Evolutionary conservation across 2,797 vertebrate species (phyloP), one percentile per base, ranked within the genome.

Genomic region (Pangasius larnaudii): DNA sequence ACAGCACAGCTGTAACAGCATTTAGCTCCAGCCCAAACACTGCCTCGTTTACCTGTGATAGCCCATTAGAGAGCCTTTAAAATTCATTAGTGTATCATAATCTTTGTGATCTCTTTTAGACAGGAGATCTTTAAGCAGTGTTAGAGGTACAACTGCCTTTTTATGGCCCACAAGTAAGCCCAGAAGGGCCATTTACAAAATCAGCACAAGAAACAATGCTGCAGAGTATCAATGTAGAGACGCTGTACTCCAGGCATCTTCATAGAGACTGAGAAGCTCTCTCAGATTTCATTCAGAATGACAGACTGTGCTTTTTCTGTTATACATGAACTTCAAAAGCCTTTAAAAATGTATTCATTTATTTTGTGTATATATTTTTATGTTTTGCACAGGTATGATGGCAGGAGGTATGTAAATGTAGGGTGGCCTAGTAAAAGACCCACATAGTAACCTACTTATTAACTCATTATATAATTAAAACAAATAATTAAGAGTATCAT

Each of bases 141-240:
- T 24, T 36, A 51, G 42, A 75, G 69, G 65, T 36, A 77, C 46
- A 75, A 58, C 86, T 63, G 69, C 22, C 30, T 16, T 63, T 87
- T 84, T 51, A 63, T 87, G 56, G 18, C 42, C 69, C 18, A 16
- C 53, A 42, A 59, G 39, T 69, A 87, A 75, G 24, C 75, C 83
- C 83, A 49, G 74, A 58, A 80, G 75, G 53, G 75, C 27, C 83
- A 36, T 79, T 88, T 49, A 59, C 19, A 59, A 33, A 79, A 59
- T 16, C 61, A 90, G 90, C 88, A 85, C 19, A 88, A 46, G 83
- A 91, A 49, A 69, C 33, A 14, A 16, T 36, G 27, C 58, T 13
- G 7, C 58, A 33, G 82, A 59, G 36, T 14, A 27, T 8, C 39
- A 27, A n/a, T 10, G 24, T 19, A 6, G 59, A 78, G 81, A 51